Evolutionary conservation across 1,140 invertebrate species (phyloP), one percentile per base, ranked within the genome.

Genomic region (Drosophila gunungcola): DNA sequence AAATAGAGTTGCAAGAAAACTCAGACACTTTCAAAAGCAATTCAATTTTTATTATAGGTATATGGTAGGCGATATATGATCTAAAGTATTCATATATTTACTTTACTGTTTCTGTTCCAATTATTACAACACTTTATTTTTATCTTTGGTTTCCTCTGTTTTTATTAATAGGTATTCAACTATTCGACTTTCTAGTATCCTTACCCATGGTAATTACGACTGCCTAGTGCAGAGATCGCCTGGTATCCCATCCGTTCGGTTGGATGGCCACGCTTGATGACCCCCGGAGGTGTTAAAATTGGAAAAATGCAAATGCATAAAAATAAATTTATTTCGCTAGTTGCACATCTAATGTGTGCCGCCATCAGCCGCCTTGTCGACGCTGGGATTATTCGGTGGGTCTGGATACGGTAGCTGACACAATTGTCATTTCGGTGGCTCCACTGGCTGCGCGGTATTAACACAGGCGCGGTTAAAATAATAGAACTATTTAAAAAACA

Each of bases 231-330:
- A 27, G 5, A 27, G 27, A 52, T 61, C 38, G 62, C 49, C 74
- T 69, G 65, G 7, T n/a, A 36, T 39, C 41, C 34, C 21, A 16
- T 69, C 53, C 38, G 56, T 53, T 64, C 43, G 53, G 34, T 36
- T 55, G 51, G 51, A 55, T 57, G 60, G 63, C 78, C 56, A 78
- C 61, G 78, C 78, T 85, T 84, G 90, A 91, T 91, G 85, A 91
- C 80, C 90, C 83, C 90, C 81, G 82, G 76, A 90, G 90, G 86
- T 91, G 86, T 86, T 89, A 82, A 89, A 82, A 80, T 89, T 91
- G 82, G 90, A 78, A 80, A 85, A 90, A 91, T 91, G 90, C 72
- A 90, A 91, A 91, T 90, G 67, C 79, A 80, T 86, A 89, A 91
- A 91, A 73, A 90, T 90, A 90, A n/a, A 91, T 91, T 91, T 91